phyloP scores from a whole-genome alignment of 2,888 invertebrate species.

The Melipona bicolor region DNA sequence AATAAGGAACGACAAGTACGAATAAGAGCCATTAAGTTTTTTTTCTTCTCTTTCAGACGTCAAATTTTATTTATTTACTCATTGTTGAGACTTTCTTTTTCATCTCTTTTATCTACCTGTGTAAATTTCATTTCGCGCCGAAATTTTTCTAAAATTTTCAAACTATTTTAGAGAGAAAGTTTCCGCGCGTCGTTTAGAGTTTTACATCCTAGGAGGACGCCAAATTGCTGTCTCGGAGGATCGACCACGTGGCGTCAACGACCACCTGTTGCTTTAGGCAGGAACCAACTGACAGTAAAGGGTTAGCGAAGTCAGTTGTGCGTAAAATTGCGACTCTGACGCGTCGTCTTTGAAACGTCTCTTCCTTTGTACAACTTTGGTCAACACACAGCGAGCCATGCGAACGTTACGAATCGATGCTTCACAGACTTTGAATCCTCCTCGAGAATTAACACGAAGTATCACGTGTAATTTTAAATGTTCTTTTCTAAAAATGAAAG shows the following conservation, averaged over 20 bases:
- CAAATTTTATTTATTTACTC: background rate
- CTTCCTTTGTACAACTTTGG: constrained; percentile 25
- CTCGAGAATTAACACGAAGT: background rate
- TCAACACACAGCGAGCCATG: constrained; percentile 4
- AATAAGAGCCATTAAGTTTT: background rate
- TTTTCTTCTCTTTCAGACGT: background rate
- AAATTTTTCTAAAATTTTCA: too few relatives aligned
- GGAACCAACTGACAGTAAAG: constrained; percentile 64
- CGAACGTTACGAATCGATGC: constrained; percentile 25
- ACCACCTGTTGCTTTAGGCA: constrained; percentile 74
- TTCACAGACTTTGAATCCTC: background rate
- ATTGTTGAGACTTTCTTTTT: too few relatives aligned
- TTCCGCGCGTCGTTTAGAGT: background rate
- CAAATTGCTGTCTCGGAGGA: background rate
- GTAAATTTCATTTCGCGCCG: too few relatives aligned
- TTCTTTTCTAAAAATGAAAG: too few relatives aligned
- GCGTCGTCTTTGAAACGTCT: constrained; percentile 33
- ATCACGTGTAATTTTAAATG: too few relatives aligned
- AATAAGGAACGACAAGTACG: too few relatives aligned
- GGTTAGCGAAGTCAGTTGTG: constrained; percentile 56
- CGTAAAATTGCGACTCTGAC: constrained; percentile 55
- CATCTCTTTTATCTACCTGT: too few relatives aligned
- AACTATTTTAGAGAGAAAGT: too few relatives aligned
- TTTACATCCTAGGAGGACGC: background rate
- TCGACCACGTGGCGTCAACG: constrained; percentile 56